Percentiles rank a stretch among this genome's conserved stretches.
phyloP scores from a whole-genome alignment of 37 sponge, comb jelly and placozoan species.

The Ianthella basta region DNA sequence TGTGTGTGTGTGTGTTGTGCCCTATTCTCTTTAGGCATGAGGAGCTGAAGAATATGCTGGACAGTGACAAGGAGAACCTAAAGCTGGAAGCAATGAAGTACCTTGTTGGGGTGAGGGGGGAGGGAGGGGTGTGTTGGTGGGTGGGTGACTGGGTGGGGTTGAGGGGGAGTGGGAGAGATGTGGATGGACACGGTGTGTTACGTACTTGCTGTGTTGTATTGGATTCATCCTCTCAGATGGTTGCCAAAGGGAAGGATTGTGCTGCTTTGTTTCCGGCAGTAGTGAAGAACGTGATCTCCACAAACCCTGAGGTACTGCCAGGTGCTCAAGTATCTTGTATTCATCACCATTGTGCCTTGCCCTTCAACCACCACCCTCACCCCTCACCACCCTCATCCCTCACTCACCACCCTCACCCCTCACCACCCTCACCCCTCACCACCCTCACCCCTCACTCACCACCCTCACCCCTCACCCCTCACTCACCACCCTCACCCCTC shows the following conservation, averaged over 20 bases:
- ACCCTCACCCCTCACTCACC: too few relatives aligned
- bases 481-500: too few relatives aligned
- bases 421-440: too few relatives aligned
- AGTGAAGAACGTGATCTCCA: slow-evolving; percentile 97
- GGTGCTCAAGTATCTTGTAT: not conserved
- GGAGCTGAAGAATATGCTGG: slow-evolving; percentile 83
- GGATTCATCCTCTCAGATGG: slow-evolving; percentile 66
- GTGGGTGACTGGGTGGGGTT: not conserved
- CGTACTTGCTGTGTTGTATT: not conserved
- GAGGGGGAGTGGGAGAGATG: not conserved
- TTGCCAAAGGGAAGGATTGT: slow-evolving; percentile 93
- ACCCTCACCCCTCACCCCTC: too few relatives aligned
- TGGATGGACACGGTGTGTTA: not conserved
- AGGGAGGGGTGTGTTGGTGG: not conserved
- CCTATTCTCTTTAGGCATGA: slow-evolving; percentile 57
- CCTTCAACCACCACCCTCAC: too few relatives aligned
- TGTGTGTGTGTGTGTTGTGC: too few relatives aligned
- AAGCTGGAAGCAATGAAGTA: slow-evolving; percentile 94
- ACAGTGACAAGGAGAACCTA: slow-evolving; percentile 81
- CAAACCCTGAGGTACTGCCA: slow-evolving; percentile 86
- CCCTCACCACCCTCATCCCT: too few relatives aligned
- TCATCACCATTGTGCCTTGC: too few relatives aligned
- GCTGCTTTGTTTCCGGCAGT: slow-evolving; percentile 96
- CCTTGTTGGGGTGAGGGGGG: slow-evolving; percentile 75
- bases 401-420: too few relatives aligned